Base-by-base conservation (phyloP, 2,113 vertebrate species). In the Triplophysa siluroides region DNA sequence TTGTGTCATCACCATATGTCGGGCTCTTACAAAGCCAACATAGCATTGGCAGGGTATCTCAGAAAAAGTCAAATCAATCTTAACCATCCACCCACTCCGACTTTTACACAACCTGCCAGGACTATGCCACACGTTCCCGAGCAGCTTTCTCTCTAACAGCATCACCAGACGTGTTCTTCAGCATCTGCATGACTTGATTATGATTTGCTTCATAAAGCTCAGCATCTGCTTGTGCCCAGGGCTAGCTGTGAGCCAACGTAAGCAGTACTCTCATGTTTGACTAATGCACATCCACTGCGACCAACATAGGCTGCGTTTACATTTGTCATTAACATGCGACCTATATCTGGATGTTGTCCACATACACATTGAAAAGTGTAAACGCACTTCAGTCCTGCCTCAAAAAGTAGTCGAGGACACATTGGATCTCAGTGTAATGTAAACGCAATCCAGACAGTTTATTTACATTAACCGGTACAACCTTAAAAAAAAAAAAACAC, bases 201-300 rank as follows among this genome's bases (percentile, higher is more conserved):
- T 67, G 61, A 61, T 73, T 72, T 78, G 45, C 80, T 13, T 23
- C 14, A 0, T 67, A 50, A 26, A 74, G 38, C 45, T 41, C 52
- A 78, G 89, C 86, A 90, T 91, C 87, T 88, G 88, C 66, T 67
- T 65, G 73, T 86, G 84, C 83, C 86, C 73, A 45, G 43, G 83
- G 86, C 84, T 70, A 68, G 56, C 78, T 74, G 58, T 41, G 43
- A 78, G 58, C 52, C 80, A 16, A 54, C 70, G 80, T 66, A 65
- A 68, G 71, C 70, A 73, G 62, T 66, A 13, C 29, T 76, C 81
- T 74, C 81, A 73, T 78, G 79, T 86, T 21, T 21, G 21, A 23
- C 54, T 50, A 74, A 82, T 23, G 23, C 64, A 80, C 24, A 72
- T 23, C 61, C 43, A n/a, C 60, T 43, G 21, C 60, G 18, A 61